These are phyloP conservation scores for Acrossocheilus fasciatus DNA, from an alignment of 2,797 vertebrate genomes.

Conservation along the genomic window DNA sequence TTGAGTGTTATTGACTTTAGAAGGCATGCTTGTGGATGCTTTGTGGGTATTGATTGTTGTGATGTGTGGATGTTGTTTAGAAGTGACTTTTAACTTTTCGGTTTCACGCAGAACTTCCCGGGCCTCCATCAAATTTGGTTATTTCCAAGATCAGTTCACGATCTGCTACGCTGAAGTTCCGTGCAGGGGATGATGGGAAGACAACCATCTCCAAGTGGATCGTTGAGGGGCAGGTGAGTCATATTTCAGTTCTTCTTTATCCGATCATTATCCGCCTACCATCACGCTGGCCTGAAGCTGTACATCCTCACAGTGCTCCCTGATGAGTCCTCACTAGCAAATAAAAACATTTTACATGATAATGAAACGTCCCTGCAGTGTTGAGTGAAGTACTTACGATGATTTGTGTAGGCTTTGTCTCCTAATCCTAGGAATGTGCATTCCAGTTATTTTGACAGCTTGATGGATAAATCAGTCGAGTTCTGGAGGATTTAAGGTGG, in stretches of 20 bases:
- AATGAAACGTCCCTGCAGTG: constrained; percentile 15
- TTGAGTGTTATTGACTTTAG: constrained; percentile 28
- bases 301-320: constrained; percentile 15
- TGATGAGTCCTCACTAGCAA: constrained; percentile 6
- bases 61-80: constrained; percentile 35
- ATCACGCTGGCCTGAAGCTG: constrained; percentile 11
- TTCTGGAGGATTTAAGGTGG: not conserved
- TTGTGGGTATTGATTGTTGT: not conserved
- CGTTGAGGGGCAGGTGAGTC: constrained; percentile 89
- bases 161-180: constrained; percentile 89
- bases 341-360: constrained; percentile 18
- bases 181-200: constrained; percentile 90
- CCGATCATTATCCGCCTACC: constrained; percentile 17
- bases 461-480: not conserved
- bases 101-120: constrained; percentile 86
- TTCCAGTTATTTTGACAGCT: constrained; percentile 8
- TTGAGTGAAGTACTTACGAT: constrained; percentile 3
- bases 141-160: constrained; percentile 97
- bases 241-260: constrained; percentile 9
- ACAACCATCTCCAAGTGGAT: constrained; percentile 91
- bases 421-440: not conserved
- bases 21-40: constrained; percentile 24
- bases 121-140: constrained; percentile 90
- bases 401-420: constrained; percentile 19
- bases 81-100: constrained; percentile 37